Evolutionary conservation across 30 jellyfish, hydroid and myxozoan species (phyloP).

Genomic region (Morbakka virulenta): DNA sequence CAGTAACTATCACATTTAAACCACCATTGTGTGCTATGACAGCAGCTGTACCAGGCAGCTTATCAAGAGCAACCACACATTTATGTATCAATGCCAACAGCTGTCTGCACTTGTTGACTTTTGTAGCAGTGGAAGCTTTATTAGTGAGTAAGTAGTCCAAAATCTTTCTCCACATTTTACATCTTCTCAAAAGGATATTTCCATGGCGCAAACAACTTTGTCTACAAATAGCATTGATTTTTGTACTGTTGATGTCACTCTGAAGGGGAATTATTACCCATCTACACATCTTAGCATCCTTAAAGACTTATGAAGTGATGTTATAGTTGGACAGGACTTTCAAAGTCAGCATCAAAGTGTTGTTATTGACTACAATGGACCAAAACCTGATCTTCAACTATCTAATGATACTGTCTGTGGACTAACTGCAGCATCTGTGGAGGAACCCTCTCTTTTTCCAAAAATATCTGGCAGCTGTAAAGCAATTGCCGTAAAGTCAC

Average conservation of each 20-base stretch:
- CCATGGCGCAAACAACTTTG: constrained; percentile 30
- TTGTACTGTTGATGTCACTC: constrained; percentile 17
- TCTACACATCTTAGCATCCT: background rate
- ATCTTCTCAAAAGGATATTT: background rate
- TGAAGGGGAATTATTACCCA: background rate
- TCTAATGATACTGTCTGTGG: constrained; percentile 4
- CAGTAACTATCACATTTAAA: constrained; percentile 25
- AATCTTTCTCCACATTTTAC: background rate
- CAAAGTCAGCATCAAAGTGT: background rate
- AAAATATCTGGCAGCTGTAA: constrained; percentile 1
- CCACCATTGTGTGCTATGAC: constrained; percentile 36
- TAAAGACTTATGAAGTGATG: background rate
- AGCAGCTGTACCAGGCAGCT: constrained; percentile 13
- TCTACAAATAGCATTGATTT: constrained; percentile 4
- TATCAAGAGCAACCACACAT: background rate
- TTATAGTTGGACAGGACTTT: background rate
- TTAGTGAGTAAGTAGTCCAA: constrained; percentile 15
- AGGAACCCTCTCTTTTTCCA: constrained; percentile 18
- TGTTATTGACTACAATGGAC: background rate
- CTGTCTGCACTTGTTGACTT: constrained; percentile 33
- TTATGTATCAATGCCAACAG: background rate
- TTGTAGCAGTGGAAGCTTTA: constrained; percentile 27
- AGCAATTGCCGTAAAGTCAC: constrained; percentile 36
- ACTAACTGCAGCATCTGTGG: background rate
- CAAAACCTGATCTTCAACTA: background rate